Conservation (phyloP, 1,140 invertebrate genomes). For the Drosophila chauvacae region DNA sequence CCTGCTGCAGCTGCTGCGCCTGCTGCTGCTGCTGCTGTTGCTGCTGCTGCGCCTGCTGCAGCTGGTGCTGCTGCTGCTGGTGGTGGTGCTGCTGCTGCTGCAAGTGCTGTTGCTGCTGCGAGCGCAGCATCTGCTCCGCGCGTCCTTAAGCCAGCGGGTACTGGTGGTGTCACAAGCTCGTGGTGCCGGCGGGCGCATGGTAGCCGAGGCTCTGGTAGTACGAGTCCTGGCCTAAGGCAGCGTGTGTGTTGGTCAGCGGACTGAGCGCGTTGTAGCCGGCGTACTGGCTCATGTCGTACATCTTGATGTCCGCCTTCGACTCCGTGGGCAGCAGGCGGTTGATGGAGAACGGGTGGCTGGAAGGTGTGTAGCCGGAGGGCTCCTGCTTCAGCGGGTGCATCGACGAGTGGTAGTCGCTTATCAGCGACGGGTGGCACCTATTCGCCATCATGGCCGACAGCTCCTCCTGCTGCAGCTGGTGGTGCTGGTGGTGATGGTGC, state of each 20-base stretch:
- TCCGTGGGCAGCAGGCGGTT: slow-evolving; percentile 94
- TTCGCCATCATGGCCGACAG: slow-evolving; percentile 89
- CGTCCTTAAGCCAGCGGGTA: slow-evolving; percentile 89
- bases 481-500: slow-evolving; percentile 85
- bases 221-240: slow-evolving; percentile 88
- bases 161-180: slow-evolving; percentile 90
- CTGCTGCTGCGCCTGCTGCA: slow-evolving; percentile 49
- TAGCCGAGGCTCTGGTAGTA: slow-evolving; percentile 93
- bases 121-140: slow-evolving; percentile 84
- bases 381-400: slow-evolving; percentile 92
- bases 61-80: slow-evolving; percentile 65
- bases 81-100: slow-evolving; percentile 73
- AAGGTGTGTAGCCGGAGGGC: slow-evolving; percentile 89
- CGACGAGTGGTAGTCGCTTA: slow-evolving; percentile 87
- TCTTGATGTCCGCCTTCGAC: slow-evolving; percentile 92
- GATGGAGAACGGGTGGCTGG: slow-evolving; percentile 96
- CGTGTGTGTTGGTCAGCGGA: slow-evolving; percentile 87
- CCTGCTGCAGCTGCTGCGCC: slow-evolving; percentile 61
- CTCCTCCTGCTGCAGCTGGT: slow-evolving; percentile 86
- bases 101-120: slow-evolving; percentile 69
- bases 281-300: slow-evolving; percentile 91
- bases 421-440: slow-evolving; percentile 86
- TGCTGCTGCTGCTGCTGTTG: slow-evolving; percentile 69
- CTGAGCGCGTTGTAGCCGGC: slow-evolving; percentile 87
- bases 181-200: slow-evolving; percentile 88